A percentile compares a stretch with the other conserved stretches of the same genome.
Conservation (phyloP, 1,140 invertebrate genomes). For the Drosophila pachea region DNA sequence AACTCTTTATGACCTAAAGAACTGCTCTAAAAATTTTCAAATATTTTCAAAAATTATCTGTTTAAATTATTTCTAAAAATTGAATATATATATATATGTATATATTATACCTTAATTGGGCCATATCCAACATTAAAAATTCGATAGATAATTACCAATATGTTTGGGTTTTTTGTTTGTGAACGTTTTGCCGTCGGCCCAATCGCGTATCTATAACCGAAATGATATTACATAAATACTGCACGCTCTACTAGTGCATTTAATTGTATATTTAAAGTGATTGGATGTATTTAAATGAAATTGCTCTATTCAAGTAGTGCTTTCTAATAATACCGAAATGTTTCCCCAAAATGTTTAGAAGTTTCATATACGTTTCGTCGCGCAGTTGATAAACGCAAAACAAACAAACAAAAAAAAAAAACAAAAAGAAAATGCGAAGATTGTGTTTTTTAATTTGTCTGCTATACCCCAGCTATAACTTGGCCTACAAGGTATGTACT, state of each 20-base stretch:
- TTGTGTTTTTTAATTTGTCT: not conserved
- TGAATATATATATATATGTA: not conserved
- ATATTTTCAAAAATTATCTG: not conserved
- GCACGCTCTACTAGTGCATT: too few species aligned
- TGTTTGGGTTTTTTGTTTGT: not conserved
- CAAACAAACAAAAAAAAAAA: not conserved
- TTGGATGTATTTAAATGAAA: too few species aligned
- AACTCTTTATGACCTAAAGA: conserved; percentile 4
- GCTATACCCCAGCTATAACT: not conserved
- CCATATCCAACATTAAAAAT: too few species aligned
- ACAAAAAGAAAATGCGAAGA: not conserved
- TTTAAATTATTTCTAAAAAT: not conserved
- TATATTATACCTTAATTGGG: too few species aligned
- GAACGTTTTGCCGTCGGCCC: conserved; percentile 20
- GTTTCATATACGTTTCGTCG: not conserved
- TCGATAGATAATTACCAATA: not conserved
- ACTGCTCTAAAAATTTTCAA: not conserved
- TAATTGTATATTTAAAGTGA: too few species aligned
- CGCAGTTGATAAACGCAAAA: not conserved
- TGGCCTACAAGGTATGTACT: too few species aligned
- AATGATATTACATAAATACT: not conserved
- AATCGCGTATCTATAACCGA: not conserved
- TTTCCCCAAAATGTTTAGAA: not conserved
- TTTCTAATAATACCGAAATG: not conserved
- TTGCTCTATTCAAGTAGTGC: not conserved